These are phyloP conservation scores for Peromyscus californicus DNA, from an alignment of 2,113 vertebrate species.

Conservation along the genomic window DNA sequence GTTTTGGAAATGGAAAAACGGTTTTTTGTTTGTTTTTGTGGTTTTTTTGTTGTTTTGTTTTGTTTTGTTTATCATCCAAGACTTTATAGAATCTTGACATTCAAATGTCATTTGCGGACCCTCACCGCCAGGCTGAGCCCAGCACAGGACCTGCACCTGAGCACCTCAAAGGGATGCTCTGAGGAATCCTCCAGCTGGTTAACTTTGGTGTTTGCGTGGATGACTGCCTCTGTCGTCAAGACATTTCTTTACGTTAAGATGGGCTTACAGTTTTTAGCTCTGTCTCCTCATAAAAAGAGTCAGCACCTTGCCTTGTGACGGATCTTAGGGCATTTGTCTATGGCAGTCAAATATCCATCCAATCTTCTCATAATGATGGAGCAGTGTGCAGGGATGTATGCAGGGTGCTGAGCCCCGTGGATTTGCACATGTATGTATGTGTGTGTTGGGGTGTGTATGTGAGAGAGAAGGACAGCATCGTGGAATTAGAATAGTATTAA, in stretches of 20 bases:
- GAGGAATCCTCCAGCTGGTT: neutral
- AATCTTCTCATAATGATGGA: neutral
- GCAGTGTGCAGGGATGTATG: neutral
- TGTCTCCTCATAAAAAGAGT: neutral
- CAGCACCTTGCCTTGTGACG: neutral
- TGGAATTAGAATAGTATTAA: neutral
- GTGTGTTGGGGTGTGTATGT: neutral
- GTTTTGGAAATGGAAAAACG: conserved; percentile 9
- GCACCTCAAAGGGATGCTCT: neutral
- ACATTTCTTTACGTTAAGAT: neutral
- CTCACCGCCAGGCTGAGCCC: neutral
- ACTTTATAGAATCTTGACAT: neutral
- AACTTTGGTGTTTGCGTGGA: neutral
- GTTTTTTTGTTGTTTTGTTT: too few species aligned
- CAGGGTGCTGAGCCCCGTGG: too few species aligned
- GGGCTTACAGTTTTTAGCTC: neutral
- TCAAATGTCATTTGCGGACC: neutral
- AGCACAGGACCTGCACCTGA: neutral
- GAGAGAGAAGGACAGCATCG: neutral
- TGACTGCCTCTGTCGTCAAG: accelerated
- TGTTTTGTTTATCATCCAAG: neutral
- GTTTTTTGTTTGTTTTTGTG: neutral
- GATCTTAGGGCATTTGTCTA: neutral
- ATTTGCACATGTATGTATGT: neutral
- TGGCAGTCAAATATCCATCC: neutral